Evolutionary conservation across 2,797 vertebrate genomes (phyloP).

Genomic region (Rhincodon typus): DNA sequence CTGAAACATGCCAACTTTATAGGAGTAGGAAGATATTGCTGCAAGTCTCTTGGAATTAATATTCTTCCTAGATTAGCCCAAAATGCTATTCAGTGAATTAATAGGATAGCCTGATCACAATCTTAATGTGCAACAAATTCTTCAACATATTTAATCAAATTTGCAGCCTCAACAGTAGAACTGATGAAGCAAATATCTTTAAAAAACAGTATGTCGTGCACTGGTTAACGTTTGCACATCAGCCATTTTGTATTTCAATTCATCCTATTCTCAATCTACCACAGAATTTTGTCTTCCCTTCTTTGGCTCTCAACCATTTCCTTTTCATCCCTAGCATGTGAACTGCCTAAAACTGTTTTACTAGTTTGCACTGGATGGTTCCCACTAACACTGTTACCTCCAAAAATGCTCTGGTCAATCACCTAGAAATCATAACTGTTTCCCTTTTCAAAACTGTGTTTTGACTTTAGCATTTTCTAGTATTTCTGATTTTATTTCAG

Average conservation of each 20-base stretch:
- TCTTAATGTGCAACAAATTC: neutral
- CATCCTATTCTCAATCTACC: neutral
- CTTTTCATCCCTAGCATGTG: neutral
- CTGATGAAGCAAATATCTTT: neutral
- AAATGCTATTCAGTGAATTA: neutral
- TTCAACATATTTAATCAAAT: neutral
- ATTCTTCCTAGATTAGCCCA: neutral
- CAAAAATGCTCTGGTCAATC: neutral
- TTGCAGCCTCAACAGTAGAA: no score
- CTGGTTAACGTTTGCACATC: neutral
- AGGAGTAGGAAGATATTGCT: neutral
- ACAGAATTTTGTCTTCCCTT: no score
- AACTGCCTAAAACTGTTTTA: neutral
- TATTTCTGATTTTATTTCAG: neutral
- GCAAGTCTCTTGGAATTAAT: neutral
- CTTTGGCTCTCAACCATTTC: neutral
- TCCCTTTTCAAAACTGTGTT: neutral
- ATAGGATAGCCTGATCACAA: neutral
- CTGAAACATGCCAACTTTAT: neutral
- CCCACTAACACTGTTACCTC: neutral
- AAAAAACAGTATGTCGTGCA: neutral
- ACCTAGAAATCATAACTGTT: neutral
- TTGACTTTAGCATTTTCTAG: neutral
- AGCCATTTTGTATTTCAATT: neutral
- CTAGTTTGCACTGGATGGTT: neutral